These are phyloP conservation scores for Sebastes schlegelii DNA, from an alignment of 2,113 vertebrate species.

Conservation along the genomic window DNA sequence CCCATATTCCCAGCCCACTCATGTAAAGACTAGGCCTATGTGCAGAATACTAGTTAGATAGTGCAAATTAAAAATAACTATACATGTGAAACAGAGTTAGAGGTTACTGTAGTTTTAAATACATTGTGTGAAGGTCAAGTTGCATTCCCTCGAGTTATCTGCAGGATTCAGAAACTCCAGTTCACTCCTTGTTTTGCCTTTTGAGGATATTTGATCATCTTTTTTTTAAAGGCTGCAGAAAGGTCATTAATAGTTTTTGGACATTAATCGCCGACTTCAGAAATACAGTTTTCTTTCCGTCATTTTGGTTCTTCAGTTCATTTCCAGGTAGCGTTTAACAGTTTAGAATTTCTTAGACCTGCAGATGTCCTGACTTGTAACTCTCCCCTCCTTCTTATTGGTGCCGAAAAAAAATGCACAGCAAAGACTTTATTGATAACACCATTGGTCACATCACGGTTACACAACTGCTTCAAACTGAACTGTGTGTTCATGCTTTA, in stretches of 20 bases:
- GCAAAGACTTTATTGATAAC: background rate
- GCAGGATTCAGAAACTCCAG: background rate
- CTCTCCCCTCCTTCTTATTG: background rate
- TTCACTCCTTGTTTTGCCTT: background rate
- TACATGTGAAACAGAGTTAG: too few relatives aligned
- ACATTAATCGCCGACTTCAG: background rate
- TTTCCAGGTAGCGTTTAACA: background rate
- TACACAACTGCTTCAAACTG: slow-evolving; percentile 79
- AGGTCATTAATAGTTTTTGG: background rate
- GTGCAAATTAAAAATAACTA: background rate
- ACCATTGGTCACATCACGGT: slow-evolving; percentile 20
- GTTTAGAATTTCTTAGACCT: background rate
- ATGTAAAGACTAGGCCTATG: background rate
- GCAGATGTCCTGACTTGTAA: background rate
- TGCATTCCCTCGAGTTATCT: background rate
- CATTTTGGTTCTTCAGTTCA: background rate
- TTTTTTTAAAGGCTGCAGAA: background rate
- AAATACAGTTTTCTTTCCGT: background rate
- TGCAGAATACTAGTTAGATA: background rate
- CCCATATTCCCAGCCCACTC: background rate
- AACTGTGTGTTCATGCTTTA: slow-evolving; percentile 45
- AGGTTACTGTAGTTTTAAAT: too few relatives aligned
- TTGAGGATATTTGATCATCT: background rate
- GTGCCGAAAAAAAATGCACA: background rate
- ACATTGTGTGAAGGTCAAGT: background rate